These are phyloP conservation scores for Apodemus sylvaticus DNA, from an alignment of 2,113 vertebrate genomes.

Conservation along the genomic window DNA sequence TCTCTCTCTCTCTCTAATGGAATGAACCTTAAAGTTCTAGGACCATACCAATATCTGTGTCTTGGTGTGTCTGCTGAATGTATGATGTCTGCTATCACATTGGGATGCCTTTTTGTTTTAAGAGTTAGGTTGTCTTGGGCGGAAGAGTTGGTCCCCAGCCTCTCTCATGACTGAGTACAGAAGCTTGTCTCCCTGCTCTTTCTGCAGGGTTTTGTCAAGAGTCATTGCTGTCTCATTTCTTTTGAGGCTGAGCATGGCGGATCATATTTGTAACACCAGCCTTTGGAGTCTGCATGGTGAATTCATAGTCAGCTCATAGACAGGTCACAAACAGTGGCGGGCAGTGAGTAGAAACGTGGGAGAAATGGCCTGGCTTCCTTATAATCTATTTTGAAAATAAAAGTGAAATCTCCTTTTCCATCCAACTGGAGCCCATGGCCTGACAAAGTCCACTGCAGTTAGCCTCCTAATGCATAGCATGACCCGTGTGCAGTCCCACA, in stretches of 20 bases:
- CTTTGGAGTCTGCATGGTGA: not conserved
- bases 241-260: not conserved
- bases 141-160: not conserved
- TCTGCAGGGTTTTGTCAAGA: not conserved
- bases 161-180: not conserved
- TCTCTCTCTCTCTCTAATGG: not conserved
- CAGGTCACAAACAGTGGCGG: accelerated
- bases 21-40: not conserved
- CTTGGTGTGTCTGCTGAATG: not conserved
- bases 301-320: not conserved
- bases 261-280: not conserved
- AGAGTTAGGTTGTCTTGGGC: not conserved
- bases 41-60: not conserved
- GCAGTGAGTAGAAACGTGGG: not conserved
- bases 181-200: not conserved
- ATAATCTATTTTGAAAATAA: not conserved
- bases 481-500: not conserved
- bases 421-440: not conserved
- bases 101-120: not conserved
- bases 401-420: not conserved
- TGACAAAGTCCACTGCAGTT: not conserved
- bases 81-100: not conserved
- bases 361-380: not conserved
- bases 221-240: not conserved
- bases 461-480: too few relatives aligned